Evolutionary conservation across 2,113 vertebrate species (phyloP), one percentile per base, ranked within the genome.

Genomic region (Odontophorus gujanensis): DNA sequence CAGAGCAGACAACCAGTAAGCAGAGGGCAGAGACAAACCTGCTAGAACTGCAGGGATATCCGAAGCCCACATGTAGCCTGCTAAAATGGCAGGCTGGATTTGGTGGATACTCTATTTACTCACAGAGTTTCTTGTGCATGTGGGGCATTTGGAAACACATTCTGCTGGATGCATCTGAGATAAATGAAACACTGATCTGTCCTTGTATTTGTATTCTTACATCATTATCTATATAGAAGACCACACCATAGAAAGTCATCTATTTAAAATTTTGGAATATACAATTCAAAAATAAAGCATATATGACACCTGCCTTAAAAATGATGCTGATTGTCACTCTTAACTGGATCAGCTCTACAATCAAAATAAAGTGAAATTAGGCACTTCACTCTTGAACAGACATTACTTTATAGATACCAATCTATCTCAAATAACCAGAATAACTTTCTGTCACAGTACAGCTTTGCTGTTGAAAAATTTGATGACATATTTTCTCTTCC

Each of bases 391-490:
- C 66, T 78, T 85, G 32, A 89, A 69, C 4, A 77, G 71, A 59
- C 16, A 91, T 87, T 92, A 89, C 50, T 73, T 74, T 71, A 87
- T 61, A 87, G 47, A 83, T 87, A 87, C 9, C 32, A 78, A 40
- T 14, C 13, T 50, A 82, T 95, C 94, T 88, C 62, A 90, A 81
- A 95, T 63, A 84, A 93, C 89, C 94, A 95, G 28, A 58, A 80
- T 84, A 82, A 87, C 73, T 88, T 76, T 89, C 89, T 92, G 28
- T 82, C 76, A 91, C 51, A 74, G 67, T 17, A 69, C 30, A 80
- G 69, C 40, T 95, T 82, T 88, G 34, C 38, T 71, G 18, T 80
- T 92, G 72, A 77, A 17, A 17, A 94, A 87, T 91, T 85, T 80
- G 91, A 75, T 63, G 59, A 87, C 59, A 55, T 76, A 20, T 85